A percentile compares a stretch with the other conserved stretches of the same genome.
Conservation (phyloP, 2,888 invertebrate genomes). For the Xanthorhoe spadicearia region DNA sequence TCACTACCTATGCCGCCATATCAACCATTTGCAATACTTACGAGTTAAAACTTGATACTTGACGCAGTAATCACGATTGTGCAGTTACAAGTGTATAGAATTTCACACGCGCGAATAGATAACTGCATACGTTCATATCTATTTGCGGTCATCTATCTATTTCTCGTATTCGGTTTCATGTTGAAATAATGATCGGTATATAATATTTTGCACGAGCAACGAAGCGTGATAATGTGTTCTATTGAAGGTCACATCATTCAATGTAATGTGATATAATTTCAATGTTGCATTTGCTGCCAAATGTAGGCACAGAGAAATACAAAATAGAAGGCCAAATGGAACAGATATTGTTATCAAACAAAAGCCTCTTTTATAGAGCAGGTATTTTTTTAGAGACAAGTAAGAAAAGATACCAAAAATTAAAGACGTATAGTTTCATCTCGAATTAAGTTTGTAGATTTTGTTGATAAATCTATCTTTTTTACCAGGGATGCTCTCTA, state of each 20-base stretch:
- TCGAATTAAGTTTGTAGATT: too few relatives aligned
- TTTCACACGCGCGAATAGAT: slow-evolving; percentile 44
- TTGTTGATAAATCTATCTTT: background rate
- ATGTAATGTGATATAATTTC: slow-evolving; percentile 1
- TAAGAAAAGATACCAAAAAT: too few relatives aligned
- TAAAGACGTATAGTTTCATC: too few relatives aligned
- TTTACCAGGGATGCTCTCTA: slow-evolving; percentile 91
- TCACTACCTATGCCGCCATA: slow-evolving; percentile 34
- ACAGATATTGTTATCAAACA: too few relatives aligned
- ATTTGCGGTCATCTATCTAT: slow-evolving; percentile 37
- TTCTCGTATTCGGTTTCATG: slow-evolving; percentile 23
- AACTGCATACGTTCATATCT: slow-evolving; percentile 34
- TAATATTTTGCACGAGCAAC: slow-evolving; percentile 4
- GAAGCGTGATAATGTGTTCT: slow-evolving; percentile 3
- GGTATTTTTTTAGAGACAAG: too few relatives aligned
- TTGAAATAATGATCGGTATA: slow-evolving; percentile 8
- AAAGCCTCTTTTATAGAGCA: too few relatives aligned
- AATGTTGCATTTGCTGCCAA: background rate
- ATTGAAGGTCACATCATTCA: slow-evolving; percentile 10
- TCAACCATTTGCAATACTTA: slow-evolving; percentile 46
- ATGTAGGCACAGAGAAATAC: too few relatives aligned
- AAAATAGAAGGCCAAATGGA: too few relatives aligned
- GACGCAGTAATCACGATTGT: slow-evolving; percentile 46
- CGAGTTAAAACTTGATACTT: slow-evolving; percentile 52
- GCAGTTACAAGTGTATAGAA: slow-evolving; percentile 44